Evolutionary conservation across 2,888 invertebrate species (phyloP).

Genomic region (Rhaphigaster nebulosa): DNA sequence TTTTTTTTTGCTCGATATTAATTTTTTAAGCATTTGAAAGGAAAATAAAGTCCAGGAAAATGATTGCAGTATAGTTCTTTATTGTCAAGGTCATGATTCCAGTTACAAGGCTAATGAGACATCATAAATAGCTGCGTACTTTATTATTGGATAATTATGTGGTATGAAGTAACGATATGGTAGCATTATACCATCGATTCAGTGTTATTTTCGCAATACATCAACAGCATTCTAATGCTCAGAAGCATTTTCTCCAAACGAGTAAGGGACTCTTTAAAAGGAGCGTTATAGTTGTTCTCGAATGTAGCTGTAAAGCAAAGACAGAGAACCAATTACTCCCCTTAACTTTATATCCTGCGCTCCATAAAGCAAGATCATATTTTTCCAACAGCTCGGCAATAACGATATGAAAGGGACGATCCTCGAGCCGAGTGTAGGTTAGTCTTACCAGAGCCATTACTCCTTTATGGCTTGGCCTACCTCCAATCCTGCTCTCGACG

Average conservation of each 20-base stretch:
- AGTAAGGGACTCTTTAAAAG: background rate
- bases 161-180: too few relatives aligned
- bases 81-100: too few relatives aligned
- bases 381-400: conserved; percentile 16
- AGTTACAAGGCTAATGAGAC: too few relatives aligned
- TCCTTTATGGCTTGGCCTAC: conserved; percentile 45
- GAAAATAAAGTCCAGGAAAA: too few relatives aligned
- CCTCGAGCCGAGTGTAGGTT: conserved; percentile 15
- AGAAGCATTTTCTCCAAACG: background rate
- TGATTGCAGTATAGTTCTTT: too few relatives aligned
- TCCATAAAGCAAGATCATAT: conserved; percentile 52
- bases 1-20: too few relatives aligned
- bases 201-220: background rate
- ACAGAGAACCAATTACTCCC: conserved; percentile 44
- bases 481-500: conserved; percentile 53
- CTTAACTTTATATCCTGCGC: conserved; percentile 51
- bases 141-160: too few relatives aligned
- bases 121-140: too few relatives aligned
- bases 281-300: conserved; percentile 10
- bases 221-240: background rate
- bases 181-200: too few relatives aligned
- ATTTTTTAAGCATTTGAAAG: too few relatives aligned
- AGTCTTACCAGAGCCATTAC: conserved; percentile 16
- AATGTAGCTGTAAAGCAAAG: conserved; percentile 28
- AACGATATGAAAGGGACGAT: conserved; percentile 21